Conservation (phyloP, 2,797 vertebrate species). For the Gymnoscopelus microlampas region DNA sequence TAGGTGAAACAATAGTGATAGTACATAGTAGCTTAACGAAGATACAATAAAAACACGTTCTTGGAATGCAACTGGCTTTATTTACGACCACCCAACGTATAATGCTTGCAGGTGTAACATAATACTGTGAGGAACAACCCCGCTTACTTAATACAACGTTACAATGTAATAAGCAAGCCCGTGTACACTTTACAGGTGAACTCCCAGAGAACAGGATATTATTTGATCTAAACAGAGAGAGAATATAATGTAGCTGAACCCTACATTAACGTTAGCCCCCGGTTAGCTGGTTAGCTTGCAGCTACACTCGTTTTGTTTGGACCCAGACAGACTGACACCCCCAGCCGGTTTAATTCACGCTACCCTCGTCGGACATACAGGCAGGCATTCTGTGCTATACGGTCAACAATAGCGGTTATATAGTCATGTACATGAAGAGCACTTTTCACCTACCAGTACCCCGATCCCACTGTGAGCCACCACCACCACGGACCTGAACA, state of each 20-base stretch:
- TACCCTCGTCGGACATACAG: conserved; percentile 5
- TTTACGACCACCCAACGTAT: no score
- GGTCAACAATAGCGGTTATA: rapidly evolving
- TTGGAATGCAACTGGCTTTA: no score
- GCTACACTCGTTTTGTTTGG: conserved; percentile 58
- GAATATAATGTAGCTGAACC: no score
- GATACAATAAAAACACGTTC: no score
- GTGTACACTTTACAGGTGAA: no score
- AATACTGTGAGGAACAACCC: no score
- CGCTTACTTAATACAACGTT: no score
- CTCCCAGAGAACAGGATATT: not conserved
- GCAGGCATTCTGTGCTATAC: not conserved
- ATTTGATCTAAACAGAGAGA: not conserved
- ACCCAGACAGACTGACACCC: conserved; percentile 35
- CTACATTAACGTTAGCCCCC: not conserved
- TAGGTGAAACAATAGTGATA: no score
- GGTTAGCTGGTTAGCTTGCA: conserved; percentile 26
- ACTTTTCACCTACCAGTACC: conserved; percentile 54
- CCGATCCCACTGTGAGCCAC: conserved; percentile 48
- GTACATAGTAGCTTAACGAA: no score
- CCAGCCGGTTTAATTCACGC: conserved; percentile 49
- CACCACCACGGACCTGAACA: conserved; percentile 63
- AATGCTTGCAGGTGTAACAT: no score
- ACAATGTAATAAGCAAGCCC: no score
- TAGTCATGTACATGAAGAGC: not conserved